These are phyloP conservation scores for Rynchops niger DNA, from an alignment of 2,113 vertebrate species.

Conservation along the genomic window DNA sequence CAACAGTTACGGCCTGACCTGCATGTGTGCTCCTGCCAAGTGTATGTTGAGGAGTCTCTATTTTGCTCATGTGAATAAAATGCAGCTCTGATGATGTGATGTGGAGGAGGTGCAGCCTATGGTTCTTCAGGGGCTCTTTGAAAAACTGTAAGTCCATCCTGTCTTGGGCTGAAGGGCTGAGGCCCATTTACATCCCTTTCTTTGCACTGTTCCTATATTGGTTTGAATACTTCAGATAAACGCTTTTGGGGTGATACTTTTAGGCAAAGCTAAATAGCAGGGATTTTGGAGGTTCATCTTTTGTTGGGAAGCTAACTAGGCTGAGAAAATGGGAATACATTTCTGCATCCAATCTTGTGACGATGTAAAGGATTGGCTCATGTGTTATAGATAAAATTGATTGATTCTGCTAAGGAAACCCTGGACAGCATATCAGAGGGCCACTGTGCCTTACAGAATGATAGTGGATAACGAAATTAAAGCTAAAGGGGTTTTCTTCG, in stretches of 20 bases:
- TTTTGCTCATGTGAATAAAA: background rate
- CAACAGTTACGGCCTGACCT: background rate
- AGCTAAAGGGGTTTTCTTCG: background rate
- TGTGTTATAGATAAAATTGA: background rate
- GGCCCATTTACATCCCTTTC: background rate
- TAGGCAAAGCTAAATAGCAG: background rate
- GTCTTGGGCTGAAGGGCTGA: background rate
- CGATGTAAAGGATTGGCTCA: background rate
- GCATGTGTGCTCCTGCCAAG: background rate
- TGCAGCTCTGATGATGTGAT: background rate
- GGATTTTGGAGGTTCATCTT: background rate
- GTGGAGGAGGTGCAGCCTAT: background rate
- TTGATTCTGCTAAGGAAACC: background rate
- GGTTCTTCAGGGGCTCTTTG: background rate
- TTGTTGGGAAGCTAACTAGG: background rate
- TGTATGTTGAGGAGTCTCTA: fast-evolving
- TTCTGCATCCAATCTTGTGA: background rate
- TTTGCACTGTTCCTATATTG: background rate
- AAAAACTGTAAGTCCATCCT: background rate
- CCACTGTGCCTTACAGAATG: background rate
- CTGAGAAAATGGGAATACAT: background rate
- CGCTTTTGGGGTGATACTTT: background rate
- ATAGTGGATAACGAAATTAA: background rate
- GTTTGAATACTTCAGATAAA: background rate
- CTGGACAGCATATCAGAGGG: background rate